Base-by-base conservation (phyloP, 2,888 invertebrate genomes). In the Diaphora mendica region DNA sequence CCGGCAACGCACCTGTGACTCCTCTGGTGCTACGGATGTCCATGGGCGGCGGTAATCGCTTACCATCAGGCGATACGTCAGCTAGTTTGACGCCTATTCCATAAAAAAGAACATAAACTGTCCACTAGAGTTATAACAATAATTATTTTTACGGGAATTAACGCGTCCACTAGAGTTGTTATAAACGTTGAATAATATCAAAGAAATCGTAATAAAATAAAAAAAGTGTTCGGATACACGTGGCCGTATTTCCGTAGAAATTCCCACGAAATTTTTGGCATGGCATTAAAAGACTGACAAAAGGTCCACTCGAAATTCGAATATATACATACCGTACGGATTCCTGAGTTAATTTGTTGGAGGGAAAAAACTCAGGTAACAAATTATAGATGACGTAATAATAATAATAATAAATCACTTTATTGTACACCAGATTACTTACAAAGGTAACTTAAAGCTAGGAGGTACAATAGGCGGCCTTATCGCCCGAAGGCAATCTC, bases 181-280 rank as follows among this genome's bases (percentile, higher is more conserved):
- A 66, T 33, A 42, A n/a, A 70, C 26, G n/a, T 7, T 42, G 70
- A 74, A 62, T 26, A 68, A 7, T n/a, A 69, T 55, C 51, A 77
- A 66, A 75, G 70, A 62, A 70, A 35, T 59, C 11, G 17, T 35
- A 62, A 62, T 75, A 76, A n/a, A 71, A 69, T 39, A 64, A n/a
- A 74, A 75, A 77, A 78, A 62, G 20, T 69, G 67, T 73, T 4
- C 30, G 44, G 70, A 77, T 64, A 68, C 83, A 85, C 83, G 80
- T 79, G 83, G 83, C 42, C 39, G 72, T 68, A 71, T 68, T 80
- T 79, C 78, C 71, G 68, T 78, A 80, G 73, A 78, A 83, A 81
- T 84, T 86, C 87, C 80, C 88, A 87, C 81, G 83, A 81, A 82
- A 85, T 81, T 80, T 87, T 85, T 79, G 72, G 82, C 82, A 78